Conservation (phyloP, 2,888 invertebrate species). For the Stenodera caucasica region DNA sequence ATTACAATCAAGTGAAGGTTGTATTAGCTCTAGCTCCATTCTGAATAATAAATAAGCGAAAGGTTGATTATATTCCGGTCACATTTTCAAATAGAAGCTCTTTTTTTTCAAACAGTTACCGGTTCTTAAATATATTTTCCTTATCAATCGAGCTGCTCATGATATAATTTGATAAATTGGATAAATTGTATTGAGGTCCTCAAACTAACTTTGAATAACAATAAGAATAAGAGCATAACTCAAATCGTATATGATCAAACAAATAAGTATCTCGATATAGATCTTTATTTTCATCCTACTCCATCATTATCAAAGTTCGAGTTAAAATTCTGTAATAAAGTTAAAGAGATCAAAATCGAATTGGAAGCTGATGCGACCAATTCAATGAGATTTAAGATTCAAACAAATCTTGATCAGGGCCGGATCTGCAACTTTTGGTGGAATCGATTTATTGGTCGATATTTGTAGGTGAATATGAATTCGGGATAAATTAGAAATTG, state of each 20-base stretch:
- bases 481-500: too few relatives aligned
- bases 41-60: background rate
- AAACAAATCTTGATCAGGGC: too few relatives aligned
- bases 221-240: background rate
- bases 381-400: too few relatives aligned
- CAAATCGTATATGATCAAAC: background rate
- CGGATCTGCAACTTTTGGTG: too few relatives aligned
- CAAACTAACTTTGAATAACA: background rate
- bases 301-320: too few relatives aligned
- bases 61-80: background rate
- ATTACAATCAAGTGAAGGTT: background rate
- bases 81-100: background rate
- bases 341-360: too few relatives aligned
- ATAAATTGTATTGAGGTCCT: background rate
- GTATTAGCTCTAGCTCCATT: background rate
- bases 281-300: too few relatives aligned
- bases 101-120: background rate
- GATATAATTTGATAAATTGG: background rate
- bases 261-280: too few relatives aligned
- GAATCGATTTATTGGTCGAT: too few relatives aligned
- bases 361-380: too few relatives aligned
- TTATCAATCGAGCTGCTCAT: background rate
- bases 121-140: background rate
- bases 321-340: too few relatives aligned
- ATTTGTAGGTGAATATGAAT: too few relatives aligned